Evolutionary conservation across 2,888 invertebrate species (phyloP).

Genomic region (Athrips mouffetella): DNA sequence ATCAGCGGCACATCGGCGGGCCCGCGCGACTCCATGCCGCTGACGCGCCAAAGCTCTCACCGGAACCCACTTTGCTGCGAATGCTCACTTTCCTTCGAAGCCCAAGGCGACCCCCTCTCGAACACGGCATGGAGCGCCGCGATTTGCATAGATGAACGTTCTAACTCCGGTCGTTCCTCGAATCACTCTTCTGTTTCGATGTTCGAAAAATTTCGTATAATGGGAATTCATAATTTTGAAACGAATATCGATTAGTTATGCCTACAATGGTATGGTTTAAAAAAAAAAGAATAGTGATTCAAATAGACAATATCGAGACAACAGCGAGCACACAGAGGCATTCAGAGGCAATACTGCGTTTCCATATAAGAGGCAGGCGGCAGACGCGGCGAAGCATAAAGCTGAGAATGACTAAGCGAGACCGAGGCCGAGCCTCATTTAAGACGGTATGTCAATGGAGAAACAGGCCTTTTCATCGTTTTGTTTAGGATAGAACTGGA

Average conservation of each 20-base stretch:
- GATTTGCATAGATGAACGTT: slow-evolving; percentile 71
- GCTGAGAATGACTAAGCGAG: slow-evolving; percentile 48
- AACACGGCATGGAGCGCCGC: slow-evolving; percentile 65
- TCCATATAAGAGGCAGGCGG: slow-evolving; percentile 25
- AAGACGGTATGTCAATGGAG: slow-evolving; percentile 61
- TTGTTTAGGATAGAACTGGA: slow-evolving; percentile 28
- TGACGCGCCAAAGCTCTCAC: slow-evolving; percentile 76
- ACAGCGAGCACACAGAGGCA: slow-evolving; percentile 21
- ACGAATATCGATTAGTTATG: slow-evolving; percentile 29
- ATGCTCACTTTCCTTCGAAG: slow-evolving; percentile 73
- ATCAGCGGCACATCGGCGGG: slow-evolving; percentile 72
- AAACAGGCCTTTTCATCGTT: slow-evolving; percentile 57
- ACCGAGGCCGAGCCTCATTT: slow-evolving; percentile 65
- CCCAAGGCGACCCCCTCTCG: slow-evolving; percentile 67
- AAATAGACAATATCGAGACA: slow-evolving; percentile 15
- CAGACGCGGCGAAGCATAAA: slow-evolving; percentile 39
- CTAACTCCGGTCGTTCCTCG: slow-evolving; percentile 36
- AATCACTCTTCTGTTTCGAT: slow-evolving; percentile 11
- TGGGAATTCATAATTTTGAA: background rate
- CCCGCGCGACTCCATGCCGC: slow-evolving; percentile 78
- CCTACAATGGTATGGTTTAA: slow-evolving; percentile 62
- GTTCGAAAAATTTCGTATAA: slow-evolving; percentile 13
- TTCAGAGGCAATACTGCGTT: slow-evolving; percentile 24
- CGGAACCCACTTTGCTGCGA: slow-evolving; percentile 71
- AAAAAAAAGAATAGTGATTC: slow-evolving; percentile 24